Conservation (phyloP, 2,888 invertebrate species). For the Parnassius smintheus region DNA sequence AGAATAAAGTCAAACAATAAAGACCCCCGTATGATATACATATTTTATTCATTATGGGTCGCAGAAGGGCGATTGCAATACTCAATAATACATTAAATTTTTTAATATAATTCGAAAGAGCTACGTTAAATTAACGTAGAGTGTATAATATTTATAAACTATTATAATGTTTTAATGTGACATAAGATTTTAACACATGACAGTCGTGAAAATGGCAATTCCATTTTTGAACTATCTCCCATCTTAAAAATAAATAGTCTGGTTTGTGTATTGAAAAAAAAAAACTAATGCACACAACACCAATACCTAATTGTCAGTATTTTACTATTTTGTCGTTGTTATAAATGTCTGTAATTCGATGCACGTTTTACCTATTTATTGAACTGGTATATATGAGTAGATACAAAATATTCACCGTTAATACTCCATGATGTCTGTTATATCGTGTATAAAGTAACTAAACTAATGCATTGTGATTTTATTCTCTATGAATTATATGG, state of each 20-base stretch:
- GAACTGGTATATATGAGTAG: slow-evolving; percentile 38
- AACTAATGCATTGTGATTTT: slow-evolving; percentile 75
- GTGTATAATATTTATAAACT: slow-evolving; percentile 10
- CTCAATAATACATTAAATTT: slow-evolving; percentile 16
- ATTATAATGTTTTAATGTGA: slow-evolving; percentile 3
- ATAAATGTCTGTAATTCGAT: slow-evolving; percentile 28
- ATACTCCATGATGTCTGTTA: slow-evolving; percentile 61
- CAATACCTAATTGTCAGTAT: slow-evolving; percentile 29
- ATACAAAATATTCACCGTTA: slow-evolving; percentile 43
- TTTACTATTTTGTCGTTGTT: slow-evolving; percentile 27
- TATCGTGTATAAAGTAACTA: slow-evolving; percentile 47
- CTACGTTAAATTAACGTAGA: slow-evolving; percentile 5
- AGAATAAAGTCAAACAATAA: too few species aligned
- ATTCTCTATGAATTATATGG: slow-evolving; percentile 75
- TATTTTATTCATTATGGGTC: slow-evolving; percentile 1
- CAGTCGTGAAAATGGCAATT: slow-evolving; percentile 21
- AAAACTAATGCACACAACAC: neutral
- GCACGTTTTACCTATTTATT: slow-evolving; percentile 34
- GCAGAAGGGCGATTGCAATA: slow-evolving; percentile 25
- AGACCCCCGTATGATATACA: neutral
- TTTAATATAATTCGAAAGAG: slow-evolving; percentile 9
- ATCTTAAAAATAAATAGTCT: slow-evolving; percentile 4
- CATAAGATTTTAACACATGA: slow-evolving; percentile 13
- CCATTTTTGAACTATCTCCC: slow-evolving; percentile 22
- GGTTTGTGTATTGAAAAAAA: neutral